Base-by-base conservation (phyloP, 2,797 vertebrate genomes). In the Schizothorax lantsangensis region DNA sequence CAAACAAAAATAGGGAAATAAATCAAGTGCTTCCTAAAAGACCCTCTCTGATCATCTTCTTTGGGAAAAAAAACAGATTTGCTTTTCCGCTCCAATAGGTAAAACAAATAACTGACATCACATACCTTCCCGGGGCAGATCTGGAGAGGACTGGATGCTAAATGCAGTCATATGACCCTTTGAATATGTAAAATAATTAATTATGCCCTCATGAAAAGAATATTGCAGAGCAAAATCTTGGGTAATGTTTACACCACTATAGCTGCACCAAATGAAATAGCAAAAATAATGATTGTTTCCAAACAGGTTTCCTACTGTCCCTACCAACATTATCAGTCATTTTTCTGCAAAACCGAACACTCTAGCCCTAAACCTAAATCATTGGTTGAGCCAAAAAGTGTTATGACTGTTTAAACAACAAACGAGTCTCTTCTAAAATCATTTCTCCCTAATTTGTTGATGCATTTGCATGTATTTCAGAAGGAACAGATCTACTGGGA, bases 1-100 rank as follows among this genome's bases (percentile, higher is more conserved):
- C 9, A 38, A 85, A 54, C 57, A n/a, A 81, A 88, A 88, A 88
- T 84, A 81, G 47, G 59, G 62, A 85, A 86, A 88, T 88, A 85
- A 89, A 85, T 84, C 83, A 84, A 82, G 64, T 54, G 78, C 68
- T 84, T 87, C 84, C 87, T 75, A 66, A 68, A 68, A n/a, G 66
- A 59, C 54, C 49, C 12, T 64, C 45, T 68, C 83, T 85, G 85
- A 87, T 90, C 33, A 87, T 85, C 79, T 68, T 82, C 68, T 66
- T 57, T 26, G 47, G 12, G 5, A n/a, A n/a, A 66, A 81, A 83
- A 87, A 87, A 86, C 45, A 66, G 69, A 57, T 75, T 83, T 38
- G 47, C 33, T 78, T 68, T 84, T 81, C 33, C n/a, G 11, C 57
- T 82, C 15, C 68, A 81, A 23, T 68, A 33, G 64, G 36, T 64